phyloP scores from a whole-genome alignment of 2,797 vertebrate species.

The Cyclura pinguis region DNA sequence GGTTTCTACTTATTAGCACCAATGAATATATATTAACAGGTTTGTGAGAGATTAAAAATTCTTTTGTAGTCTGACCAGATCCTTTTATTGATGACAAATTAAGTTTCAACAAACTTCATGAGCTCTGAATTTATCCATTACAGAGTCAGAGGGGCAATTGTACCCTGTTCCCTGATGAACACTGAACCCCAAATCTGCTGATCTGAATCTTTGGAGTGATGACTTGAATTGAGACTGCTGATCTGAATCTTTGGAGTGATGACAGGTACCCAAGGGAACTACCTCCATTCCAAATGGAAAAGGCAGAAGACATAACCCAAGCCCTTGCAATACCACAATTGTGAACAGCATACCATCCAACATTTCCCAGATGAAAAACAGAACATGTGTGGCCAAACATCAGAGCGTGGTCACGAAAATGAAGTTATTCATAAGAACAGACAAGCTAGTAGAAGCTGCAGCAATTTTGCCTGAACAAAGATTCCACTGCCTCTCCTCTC shows the following conservation, averaged over 20 bases:
- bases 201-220: not conserved
- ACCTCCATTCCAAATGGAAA: not conserved
- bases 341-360: not conserved
- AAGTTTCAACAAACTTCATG: not conserved
- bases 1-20: not conserved
- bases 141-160: not conserved
- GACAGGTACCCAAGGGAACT: not conserved
- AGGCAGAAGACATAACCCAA: not conserved
- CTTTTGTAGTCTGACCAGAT: not conserved
- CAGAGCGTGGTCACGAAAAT: no score
- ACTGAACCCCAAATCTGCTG: not conserved
- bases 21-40: not conserved
- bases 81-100: not conserved
- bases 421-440: no score
- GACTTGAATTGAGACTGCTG: not conserved
- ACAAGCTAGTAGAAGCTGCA: no score
- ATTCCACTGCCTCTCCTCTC: no score
- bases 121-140: not conserved
- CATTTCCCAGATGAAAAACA: no score
- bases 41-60: not conserved
- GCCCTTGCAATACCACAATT: not conserved
- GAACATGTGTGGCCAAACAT: no score
- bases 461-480: no score
- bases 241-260: not conserved
- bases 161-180: not conserved